Evolutionary conservation across 2,113 vertebrate genomes (phyloP), one percentile per base, ranked within the genome.

Genomic region (Paracanthobrama guichenoti): DNA sequence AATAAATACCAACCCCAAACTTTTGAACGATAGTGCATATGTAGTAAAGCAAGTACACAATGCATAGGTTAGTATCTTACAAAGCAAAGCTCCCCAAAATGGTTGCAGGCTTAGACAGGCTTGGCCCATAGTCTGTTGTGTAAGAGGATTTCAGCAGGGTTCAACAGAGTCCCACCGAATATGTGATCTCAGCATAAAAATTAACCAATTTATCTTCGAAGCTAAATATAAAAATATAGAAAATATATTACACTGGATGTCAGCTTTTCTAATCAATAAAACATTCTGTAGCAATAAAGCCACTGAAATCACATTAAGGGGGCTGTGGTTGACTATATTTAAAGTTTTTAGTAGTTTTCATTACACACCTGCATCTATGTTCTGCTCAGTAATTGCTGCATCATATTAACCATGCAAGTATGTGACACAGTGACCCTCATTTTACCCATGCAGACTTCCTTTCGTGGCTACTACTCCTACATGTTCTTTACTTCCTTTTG

Each of bases 91-190:
- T 28, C 57, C 39, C 77, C 44, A 67, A 79, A 62, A 67, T n/a
- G 16, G 9, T 67, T 67, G 10, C 18, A 80, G 78, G 78, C 24
- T 80, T 67, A 67, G 26, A 64, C 77, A 79, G n/a, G n/a, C 76
- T 60, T 79, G 75, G 44, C 28, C 20, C 76, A 79, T 44, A 26
- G 35, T 48, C 39, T 67, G 42, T 50, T 80, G 44, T 80, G 44
- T 80, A 67, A 79, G 44, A 66, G 59, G 78, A 80, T 80, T 80
- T 80, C 24, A 80, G 78, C 9, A 13, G 59, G 26, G 78, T 67
- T 80, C 60, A 80, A 67, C 60, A 8, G 44, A 26, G 42, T 80
- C 11, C 28, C 8, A 48, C 77, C 3, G 24, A 9, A 35, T 24
- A 13, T 77, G 53, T 78, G 55, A 78, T 9, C 55, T 60, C 22